These are phyloP conservation scores for Propithecus deckenii DNA, from an alignment of 2,797 vertebrate genomes.

Conservation along the genomic window DNA sequence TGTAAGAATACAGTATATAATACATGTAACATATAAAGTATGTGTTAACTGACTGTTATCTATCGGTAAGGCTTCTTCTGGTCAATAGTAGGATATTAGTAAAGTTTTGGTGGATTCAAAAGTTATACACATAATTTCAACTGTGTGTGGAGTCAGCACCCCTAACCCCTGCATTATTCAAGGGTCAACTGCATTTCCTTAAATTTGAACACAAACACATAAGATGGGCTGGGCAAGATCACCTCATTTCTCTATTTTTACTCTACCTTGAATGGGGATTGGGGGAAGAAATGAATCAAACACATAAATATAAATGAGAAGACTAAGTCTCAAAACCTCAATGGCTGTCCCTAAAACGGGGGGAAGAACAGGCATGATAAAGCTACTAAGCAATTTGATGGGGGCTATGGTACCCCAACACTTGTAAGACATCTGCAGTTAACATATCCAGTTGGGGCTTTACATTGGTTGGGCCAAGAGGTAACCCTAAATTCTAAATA, in stretches of 20 bases:
- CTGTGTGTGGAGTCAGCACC: neutral
- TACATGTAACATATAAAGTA: neutral
- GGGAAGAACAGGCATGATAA: neutral
- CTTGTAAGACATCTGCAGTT: neutral
- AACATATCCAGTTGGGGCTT: neutral
- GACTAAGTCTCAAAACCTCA: constrained; percentile 5
- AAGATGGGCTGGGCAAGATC: neutral
- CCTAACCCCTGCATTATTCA: neutral
- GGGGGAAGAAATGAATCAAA: neutral
- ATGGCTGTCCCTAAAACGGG: neutral
- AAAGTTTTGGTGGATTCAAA: neutral
- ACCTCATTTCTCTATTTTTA: constrained; percentile 29
- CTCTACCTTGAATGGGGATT: neutral
- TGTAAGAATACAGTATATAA: neutral
- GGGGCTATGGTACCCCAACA: neutral
- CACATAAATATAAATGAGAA: neutral
- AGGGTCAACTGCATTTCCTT: neutral
- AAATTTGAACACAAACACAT: constrained; percentile 14
- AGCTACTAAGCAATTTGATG: neutral
- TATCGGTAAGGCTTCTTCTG: neutral
- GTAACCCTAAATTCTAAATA: neutral
- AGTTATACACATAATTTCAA: neutral
- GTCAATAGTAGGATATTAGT: neutral
- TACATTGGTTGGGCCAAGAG: neutral
- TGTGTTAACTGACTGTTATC: neutral